Conservation (phyloP, 23 tunicate genomes). For the Halocynthia roretzi region DNA sequence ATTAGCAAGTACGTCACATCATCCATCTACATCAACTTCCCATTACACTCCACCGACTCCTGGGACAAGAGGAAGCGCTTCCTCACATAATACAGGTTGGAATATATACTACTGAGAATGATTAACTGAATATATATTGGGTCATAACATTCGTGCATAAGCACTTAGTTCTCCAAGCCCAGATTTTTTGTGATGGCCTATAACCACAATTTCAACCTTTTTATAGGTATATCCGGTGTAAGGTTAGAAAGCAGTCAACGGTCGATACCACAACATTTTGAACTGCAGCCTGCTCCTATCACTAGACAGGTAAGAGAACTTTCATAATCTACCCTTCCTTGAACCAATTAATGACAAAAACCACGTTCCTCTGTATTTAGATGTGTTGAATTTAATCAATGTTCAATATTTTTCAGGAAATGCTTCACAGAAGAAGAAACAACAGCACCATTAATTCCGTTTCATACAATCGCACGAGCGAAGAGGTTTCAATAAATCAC, state of each 20-base stretch:
- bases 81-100: constrained; percentile 65
- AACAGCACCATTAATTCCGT: constrained; percentile 24
- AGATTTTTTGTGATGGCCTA: too few relatives aligned
- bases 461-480: constrained; percentile 29
- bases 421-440: constrained; percentile 66
- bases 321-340: not conserved
- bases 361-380: too few relatives aligned
- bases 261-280: constrained; percentile 32
- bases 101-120: not conserved
- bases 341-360: too few relatives aligned
- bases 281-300: constrained; percentile 82
- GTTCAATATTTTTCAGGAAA: constrained; percentile 44
- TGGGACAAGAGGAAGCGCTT: constrained; percentile 66
- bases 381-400: not conserved
- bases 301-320: constrained; percentile 48
- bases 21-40: constrained; percentile 15
- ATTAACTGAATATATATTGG: too few relatives aligned
- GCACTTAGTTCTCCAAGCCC: too few relatives aligned
- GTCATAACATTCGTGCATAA: too few relatives aligned
- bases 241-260: constrained; percentile 1
- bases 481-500: constrained; percentile 34
- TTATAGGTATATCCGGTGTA: constrained; percentile 4
- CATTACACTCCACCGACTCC: constrained; percentile 33
- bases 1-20: constrained; percentile 6
- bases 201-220: not conserved